Conservation (phyloP, 2,113 vertebrate genomes). For the Rhea pennata region DNA sequence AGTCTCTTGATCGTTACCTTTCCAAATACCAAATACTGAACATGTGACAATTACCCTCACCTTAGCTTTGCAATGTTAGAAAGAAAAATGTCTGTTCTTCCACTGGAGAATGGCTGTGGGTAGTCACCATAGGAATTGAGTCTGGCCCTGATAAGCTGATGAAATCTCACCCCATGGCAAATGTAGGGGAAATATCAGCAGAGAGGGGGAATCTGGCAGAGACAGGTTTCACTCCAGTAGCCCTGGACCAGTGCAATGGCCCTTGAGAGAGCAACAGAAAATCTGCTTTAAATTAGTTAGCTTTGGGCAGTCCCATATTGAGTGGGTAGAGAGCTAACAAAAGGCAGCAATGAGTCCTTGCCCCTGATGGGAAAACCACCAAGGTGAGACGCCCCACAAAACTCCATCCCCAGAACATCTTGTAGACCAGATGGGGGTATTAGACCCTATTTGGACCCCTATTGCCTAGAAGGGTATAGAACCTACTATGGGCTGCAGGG, state of each 20-base stretch:
- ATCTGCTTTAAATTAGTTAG: background rate
- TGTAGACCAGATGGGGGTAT: background rate
- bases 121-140: background rate
- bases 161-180: background rate
- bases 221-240: background rate
- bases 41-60: background rate
- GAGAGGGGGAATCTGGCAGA: background rate
- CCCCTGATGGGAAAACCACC: background rate
- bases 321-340: background rate
- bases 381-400: background rate
- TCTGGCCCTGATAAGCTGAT: background rate
- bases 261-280: background rate
- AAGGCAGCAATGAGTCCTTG: rapidly evolving
- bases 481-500: background rate
- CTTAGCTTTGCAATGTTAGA: background rate
- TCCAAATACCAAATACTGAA: background rate
- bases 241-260: background rate
- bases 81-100: too few relatives aligned
- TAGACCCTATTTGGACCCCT: background rate
- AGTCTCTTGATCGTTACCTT: background rate
- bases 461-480: background rate
- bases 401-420: background rate
- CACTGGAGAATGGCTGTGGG: background rate
- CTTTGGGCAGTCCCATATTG: background rate
- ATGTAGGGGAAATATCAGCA: background rate